phyloP scores from a whole-genome alignment of 2,888 invertebrate species.

The Celastrina argiolus region DNA sequence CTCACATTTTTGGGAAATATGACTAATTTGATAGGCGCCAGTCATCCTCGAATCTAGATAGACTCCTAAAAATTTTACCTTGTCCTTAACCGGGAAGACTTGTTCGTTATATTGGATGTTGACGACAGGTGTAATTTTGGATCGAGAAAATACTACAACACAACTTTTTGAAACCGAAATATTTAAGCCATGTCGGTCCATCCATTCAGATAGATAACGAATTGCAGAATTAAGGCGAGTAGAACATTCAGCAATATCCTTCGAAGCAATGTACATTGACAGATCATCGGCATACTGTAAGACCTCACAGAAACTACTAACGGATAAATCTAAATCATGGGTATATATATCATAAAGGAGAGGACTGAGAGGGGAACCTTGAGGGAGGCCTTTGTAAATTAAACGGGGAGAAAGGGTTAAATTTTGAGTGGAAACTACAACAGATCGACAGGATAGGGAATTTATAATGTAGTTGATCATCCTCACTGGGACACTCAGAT shows the following conservation, averaged over 20 bases:
- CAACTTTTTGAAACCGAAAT: not conserved
- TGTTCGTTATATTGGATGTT: not conserved
- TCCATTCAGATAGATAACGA: not conserved
- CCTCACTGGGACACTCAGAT: too few relatives aligned
- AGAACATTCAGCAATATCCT: too few relatives aligned
- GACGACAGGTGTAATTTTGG: not conserved
- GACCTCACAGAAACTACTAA: too few relatives aligned
- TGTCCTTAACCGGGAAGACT: not conserved
- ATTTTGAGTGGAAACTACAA: not conserved
- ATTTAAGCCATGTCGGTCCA: not conserved
- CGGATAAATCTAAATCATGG: too few relatives aligned
- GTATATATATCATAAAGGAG: too few relatives aligned
- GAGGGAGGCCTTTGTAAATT: not conserved
- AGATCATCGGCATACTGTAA: too few relatives aligned
- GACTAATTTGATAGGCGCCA: not conserved
- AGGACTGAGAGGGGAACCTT: too few relatives aligned
- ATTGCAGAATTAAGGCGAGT: too few relatives aligned
- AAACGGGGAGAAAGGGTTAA: not conserved
- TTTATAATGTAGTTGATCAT: not conserved
- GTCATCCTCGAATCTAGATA: not conserved
- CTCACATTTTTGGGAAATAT: not conserved
- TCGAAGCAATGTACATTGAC: too few relatives aligned
- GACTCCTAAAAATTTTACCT: constrained; percentile 1
- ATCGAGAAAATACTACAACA: not conserved
- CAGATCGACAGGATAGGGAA: not conserved